A percentile compares a stretch with the other conserved stretches of the same genome.
phyloP scores from a whole-genome alignment of 2,113 vertebrate genomes.

The Sus scrofa region T2T-Sscrofa CM000813.6:130117501-130118000 shows the following conservation, averaged over 20 bases:
- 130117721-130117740: background rate
- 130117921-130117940: too few species aligned
- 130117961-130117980: too few species aligned
- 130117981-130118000: too few species aligned
- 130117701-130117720: slow-evolving; percentile 21
- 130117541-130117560: background rate
- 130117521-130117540: background rate
- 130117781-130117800: background rate
- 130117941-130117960: too few species aligned
- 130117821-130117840: background rate
- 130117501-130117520: background rate
- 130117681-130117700: background rate
- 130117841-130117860: too few species aligned
- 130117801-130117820: background rate
- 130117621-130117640: background rate
- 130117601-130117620: background rate
- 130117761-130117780: background rate
- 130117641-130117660: background rate
- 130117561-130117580: background rate
- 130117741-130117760: background rate
- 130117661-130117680: background rate
- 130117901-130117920: too few species aligned
- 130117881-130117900: too few species aligned
- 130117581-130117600: background rate
- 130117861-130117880: too few species aligned